Conservation (phyloP, 2,797 vertebrate species). For the Diceros bicornis region DNA sequence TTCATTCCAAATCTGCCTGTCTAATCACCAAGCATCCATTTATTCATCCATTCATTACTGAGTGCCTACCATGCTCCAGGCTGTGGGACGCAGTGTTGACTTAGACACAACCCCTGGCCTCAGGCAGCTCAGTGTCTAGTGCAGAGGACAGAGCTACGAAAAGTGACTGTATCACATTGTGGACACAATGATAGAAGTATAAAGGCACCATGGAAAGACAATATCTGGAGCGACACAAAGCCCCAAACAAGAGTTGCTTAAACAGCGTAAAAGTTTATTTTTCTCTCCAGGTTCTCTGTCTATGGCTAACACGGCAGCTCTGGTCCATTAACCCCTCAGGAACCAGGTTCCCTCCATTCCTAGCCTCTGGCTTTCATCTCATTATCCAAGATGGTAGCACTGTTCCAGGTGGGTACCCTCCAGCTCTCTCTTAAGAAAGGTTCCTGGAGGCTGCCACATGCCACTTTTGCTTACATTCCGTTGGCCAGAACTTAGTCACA, state of each 20-base stretch:
- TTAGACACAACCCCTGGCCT: neutral
- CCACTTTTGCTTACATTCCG: neutral
- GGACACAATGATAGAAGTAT: neutral
- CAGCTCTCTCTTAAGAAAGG: neutral
- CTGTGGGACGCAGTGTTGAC: neutral
- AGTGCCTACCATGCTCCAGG: neutral
- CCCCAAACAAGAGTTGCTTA: neutral
- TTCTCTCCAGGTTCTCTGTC: conserved; percentile 30
- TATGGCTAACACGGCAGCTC: neutral
- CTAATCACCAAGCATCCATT: neutral
- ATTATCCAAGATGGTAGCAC: neutral
- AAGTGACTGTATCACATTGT: neutral
- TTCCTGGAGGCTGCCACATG: neutral
- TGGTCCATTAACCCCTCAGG: neutral
- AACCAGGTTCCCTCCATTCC: neutral
- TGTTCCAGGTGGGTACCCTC: neutral
- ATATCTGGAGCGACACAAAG: neutral
- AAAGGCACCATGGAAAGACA: neutral
- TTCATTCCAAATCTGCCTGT: neutral
- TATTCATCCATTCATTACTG: neutral
- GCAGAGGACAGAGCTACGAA: neutral
- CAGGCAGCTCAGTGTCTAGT: neutral
- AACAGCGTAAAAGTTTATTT: neutral
- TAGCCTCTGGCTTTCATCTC: neutral
- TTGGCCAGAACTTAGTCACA: neutral